phyloP scores from a whole-genome alignment of 2,797 vertebrate species.

The Ceyx erithaca region DNA sequence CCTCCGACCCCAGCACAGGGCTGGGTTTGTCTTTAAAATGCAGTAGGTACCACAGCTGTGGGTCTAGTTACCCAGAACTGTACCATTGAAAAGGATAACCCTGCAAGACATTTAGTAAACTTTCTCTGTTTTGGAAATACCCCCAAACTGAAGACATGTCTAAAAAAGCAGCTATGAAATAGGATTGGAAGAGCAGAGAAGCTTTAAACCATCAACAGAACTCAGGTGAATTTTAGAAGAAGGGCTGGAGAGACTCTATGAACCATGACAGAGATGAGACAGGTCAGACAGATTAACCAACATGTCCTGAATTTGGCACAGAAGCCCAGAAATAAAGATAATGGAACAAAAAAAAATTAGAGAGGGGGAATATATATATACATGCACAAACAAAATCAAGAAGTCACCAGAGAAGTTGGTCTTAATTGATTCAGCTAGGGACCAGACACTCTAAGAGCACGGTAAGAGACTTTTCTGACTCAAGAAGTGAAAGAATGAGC shows the following conservation, averaged over 20 bases:
- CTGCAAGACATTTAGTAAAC: neutral
- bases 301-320: neutral
- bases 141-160: neutral
- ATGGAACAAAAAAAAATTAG: neutral
- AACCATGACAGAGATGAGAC: neutral
- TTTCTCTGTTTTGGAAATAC: neutral
- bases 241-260: neutral
- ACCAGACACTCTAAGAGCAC: neutral
- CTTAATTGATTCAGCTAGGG: neutral
- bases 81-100: neutral
- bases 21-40: neutral
- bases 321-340: neutral
- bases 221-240: neutral
- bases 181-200: neutral
- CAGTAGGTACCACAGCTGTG: neutral
- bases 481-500: neutral
- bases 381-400: neutral
- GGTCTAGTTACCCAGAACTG: neutral
- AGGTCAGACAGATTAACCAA: neutral
- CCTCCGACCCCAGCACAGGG: neutral
- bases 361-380: accelerated
- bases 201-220: neutral
- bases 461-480: neutral
- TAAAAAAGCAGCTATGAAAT: neutral
- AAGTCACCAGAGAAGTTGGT: neutral